A percentile compares a stretch with the other conserved stretches of the same genome.
These are phyloP conservation scores for Venturia canescens DNA, from an alignment of 1,140 invertebrate genomes.

Conservation along the genomic window DNA sequence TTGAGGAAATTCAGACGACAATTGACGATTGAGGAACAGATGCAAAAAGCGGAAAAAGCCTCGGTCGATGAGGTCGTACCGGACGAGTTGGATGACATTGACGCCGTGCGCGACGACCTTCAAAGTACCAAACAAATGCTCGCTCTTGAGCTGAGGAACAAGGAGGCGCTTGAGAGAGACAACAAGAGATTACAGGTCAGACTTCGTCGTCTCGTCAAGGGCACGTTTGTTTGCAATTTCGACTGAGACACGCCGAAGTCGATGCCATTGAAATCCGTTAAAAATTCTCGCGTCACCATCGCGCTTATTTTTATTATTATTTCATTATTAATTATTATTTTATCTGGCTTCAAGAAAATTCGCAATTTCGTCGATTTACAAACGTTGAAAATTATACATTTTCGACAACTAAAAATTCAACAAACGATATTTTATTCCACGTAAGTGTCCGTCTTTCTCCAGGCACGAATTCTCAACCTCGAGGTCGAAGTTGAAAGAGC, in stretches of 20 bases:
- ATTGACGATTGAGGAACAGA: constrained; percentile 92
- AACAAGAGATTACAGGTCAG: constrained; percentile 86
- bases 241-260: too few relatives aligned
- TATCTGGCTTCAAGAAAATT: too few relatives aligned
- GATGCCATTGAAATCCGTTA: too few relatives aligned
- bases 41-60: constrained; percentile 83
- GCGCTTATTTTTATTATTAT: too few relatives aligned
- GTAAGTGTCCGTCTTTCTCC: too few relatives aligned
- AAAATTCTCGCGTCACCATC: too few relatives aligned
- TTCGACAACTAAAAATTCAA: neutral
- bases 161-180: constrained; percentile 90
- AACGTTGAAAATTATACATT: neutral
- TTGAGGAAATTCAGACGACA: constrained; percentile 91
- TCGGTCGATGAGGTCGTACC: constrained; percentile 81
- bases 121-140: constrained; percentile 94
- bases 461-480: constrained; percentile 86
- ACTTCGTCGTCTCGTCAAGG: too few relatives aligned
- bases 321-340: too few relatives aligned
- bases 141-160: constrained; percentile 90
- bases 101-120: constrained; percentile 92
- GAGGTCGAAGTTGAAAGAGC: constrained; percentile 86
- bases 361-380: too few relatives aligned
- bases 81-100: constrained; percentile 92
- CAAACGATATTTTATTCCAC: neutral
- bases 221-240: too few relatives aligned